Evolutionary conservation across 2,888 invertebrate genomes (phyloP).

Genomic region (Cetonia aurata): DNA sequence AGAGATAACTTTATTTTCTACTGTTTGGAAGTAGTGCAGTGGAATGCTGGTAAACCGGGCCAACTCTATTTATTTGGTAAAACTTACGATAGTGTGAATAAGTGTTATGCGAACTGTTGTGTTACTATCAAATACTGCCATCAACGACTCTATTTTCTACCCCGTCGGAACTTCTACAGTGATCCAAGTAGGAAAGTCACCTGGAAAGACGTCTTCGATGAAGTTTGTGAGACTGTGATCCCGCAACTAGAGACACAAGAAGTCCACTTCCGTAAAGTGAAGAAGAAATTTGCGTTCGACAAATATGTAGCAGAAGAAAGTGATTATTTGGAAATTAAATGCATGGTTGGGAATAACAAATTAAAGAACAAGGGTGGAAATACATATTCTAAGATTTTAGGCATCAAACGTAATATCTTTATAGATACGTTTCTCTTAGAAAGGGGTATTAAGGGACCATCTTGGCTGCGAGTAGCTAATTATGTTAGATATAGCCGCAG

Average conservation of each 20-base stretch:
- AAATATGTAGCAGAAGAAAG: conserved; percentile 84
- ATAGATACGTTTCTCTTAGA: conserved; percentile 20
- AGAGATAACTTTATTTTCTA: conserved; percentile 14
- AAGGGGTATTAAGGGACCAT: conserved; percentile 24
- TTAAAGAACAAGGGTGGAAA: conserved; percentile 10
- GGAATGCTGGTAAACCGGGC: conserved; percentile 79
- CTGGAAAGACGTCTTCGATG: conserved; percentile 87
- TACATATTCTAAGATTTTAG: conserved; percentile 16
- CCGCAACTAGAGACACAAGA: conserved; percentile 78
- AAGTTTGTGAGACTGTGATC: conserved; percentile 83
- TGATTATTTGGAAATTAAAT: conserved; percentile 93
- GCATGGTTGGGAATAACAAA: conserved; percentile 13
- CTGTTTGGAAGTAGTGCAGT: conserved; percentile 11
- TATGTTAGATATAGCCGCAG: background rate
- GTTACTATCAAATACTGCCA: conserved; percentile 87
- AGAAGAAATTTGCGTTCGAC: conserved; percentile 90
- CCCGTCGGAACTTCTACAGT: conserved; percentile 69
- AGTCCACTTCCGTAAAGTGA: conserved; percentile 84
- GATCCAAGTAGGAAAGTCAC: conserved; percentile 64
- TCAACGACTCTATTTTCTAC: conserved; percentile 86
- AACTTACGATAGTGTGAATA: conserved; percentile 72
- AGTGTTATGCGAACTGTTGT: conserved; percentile 85
- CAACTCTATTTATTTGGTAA: conserved; percentile 95
- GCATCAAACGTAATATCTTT: background rate
- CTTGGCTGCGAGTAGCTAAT: conserved; percentile 18